Percentiles rank a stretch among this genome's conserved stretches.
phyloP scores from a whole-genome alignment of 92 coral and sea anemone species.

The Phenganax subtilis region DNA sequence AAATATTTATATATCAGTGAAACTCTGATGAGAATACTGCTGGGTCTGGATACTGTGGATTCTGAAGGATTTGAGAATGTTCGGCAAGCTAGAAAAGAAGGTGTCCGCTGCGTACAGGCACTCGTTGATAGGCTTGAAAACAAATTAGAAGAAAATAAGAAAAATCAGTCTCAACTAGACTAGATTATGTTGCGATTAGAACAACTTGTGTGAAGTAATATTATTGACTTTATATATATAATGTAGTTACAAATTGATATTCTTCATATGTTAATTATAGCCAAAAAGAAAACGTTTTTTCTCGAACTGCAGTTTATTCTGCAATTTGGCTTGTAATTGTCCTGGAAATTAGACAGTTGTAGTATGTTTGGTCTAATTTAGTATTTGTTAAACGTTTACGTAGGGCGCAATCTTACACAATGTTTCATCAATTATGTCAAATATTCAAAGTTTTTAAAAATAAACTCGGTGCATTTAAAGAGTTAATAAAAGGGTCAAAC shows the following conservation, averaged over 20 bases:
- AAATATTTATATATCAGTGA: conserved; percentile 62
- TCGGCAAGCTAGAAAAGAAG: conserved; percentile 59
- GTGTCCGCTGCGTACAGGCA: conserved; percentile 50
- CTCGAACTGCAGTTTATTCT: neutral
- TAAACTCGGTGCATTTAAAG: no score
- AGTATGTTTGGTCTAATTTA: no score
- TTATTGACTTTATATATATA: no score
- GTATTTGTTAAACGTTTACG: no score
- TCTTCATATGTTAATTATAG: neutral
- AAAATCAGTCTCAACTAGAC: neutral
- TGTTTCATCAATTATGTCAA: no score
- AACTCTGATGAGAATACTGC: conserved; percentile 52
- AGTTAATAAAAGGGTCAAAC: no score
- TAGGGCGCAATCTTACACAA: no score
- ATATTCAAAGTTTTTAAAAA: no score
- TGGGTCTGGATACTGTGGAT: conserved; percentile 62
- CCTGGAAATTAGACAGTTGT: no score
- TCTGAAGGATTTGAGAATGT: conserved; percentile 54
- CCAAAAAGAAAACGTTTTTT: neutral
- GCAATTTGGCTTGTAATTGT: no score
- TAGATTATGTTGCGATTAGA: neutral
- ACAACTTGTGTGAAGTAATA: neutral
- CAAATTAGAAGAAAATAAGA: conserved; percentile 32
- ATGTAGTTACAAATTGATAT: neutral
- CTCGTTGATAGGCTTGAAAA: conserved; percentile 50